Conservation (phyloP, 2,113 vertebrate genomes). For the Lethenteron reissneri region DNA sequence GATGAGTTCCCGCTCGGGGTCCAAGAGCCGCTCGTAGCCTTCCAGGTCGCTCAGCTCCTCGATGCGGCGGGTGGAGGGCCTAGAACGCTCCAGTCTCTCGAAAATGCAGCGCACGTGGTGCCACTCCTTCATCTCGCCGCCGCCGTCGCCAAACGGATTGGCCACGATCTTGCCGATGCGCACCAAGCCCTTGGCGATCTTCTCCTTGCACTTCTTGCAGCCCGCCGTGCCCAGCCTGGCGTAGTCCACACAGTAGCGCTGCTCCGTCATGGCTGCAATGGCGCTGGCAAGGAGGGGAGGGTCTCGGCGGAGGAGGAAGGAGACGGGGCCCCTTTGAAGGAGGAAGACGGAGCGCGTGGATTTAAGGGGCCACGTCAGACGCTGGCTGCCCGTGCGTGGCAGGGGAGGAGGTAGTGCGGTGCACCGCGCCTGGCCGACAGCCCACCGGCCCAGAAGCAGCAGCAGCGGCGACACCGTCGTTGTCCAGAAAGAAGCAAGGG, state of each 20-base stretch:
- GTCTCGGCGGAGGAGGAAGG: no score
- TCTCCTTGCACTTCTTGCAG: conserved; percentile 96
- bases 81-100: conserved; percentile 74
- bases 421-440: no score
- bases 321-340: no score
- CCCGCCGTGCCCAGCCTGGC: conserved; percentile 78
- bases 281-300: conserved; percentile 1
- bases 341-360: no score
- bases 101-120: conserved; percentile 87
- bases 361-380: no score
- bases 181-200: conserved; percentile 63
- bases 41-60: conserved; percentile 85
- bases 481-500: no score
- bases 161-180: conserved; percentile 83
- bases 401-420: no score
- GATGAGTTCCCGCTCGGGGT: conserved; percentile 57
- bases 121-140: conserved; percentile 96
- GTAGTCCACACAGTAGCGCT: conserved; percentile 76
- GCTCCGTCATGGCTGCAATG: conserved; percentile 46
- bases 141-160: conserved; percentile 86
- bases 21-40: conserved; percentile 78
- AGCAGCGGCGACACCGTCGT: no score
- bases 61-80: conserved; percentile 80
- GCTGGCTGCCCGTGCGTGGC: no score
- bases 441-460: no score